Evolutionary conservation across 2,797 vertebrate genomes (phyloP).

Genomic region (Hypotaenidia philippensis): DNA sequence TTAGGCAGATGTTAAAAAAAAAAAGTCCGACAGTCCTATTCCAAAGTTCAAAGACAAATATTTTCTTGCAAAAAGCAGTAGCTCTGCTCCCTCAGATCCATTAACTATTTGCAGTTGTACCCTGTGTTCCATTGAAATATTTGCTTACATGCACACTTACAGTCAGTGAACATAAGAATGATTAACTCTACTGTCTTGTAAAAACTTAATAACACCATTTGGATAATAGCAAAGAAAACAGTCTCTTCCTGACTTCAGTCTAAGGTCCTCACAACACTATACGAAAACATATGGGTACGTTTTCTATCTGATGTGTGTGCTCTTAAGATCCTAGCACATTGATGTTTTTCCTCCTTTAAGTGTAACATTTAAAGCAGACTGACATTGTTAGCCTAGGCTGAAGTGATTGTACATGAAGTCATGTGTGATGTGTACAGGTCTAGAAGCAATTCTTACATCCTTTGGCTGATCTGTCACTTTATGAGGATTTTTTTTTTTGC

Average conservation of each 20-base stretch:
- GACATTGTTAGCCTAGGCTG: neutral
- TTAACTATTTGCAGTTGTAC: constrained; percentile 56
- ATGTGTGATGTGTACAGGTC: neutral
- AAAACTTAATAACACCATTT: neutral
- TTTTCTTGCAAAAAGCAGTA: constrained; percentile 1
- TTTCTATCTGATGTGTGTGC: neutral
- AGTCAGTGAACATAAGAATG: constrained; percentile 11
- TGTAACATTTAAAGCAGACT: neutral
- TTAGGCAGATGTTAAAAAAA: neutral
- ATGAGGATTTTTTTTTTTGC: neutral
- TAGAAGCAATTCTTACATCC: neutral
- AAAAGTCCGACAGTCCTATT: neutral
- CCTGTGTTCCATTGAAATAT: constrained; percentile 61
- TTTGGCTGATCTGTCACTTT: neutral
- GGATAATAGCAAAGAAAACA: neutral
- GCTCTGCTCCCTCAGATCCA: neutral
- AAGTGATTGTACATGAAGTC: neutral
- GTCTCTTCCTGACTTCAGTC: neutral
- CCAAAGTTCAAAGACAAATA: constrained; percentile 41
- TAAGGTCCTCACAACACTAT: neutral
- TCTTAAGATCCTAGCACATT: neutral
- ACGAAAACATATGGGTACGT: neutral
- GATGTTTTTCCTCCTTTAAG: neutral
- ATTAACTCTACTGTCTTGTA: constrained; percentile 56
- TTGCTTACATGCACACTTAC: constrained; percentile 42